Conservation (phyloP, 2,888 invertebrate genomes). For the Chromoteleia sp. region DNA sequence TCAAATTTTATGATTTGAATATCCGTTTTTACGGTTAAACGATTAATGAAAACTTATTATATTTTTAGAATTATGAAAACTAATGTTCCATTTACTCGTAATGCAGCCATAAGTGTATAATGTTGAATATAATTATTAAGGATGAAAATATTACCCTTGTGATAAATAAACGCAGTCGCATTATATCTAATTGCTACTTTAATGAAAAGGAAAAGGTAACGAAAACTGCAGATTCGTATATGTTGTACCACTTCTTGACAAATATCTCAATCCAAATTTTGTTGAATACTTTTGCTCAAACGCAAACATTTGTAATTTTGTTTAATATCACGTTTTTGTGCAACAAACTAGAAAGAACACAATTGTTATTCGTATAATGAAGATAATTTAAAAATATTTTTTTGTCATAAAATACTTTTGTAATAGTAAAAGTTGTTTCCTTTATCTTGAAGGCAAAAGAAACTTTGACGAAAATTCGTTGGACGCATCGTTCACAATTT, state of each 20-base stretch:
- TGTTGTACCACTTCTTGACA: neutral
- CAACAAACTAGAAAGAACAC: neutral
- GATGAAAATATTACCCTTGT: too few species aligned
- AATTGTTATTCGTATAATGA: constrained; percentile 18
- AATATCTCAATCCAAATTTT: neutral
- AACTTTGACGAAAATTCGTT: constrained; percentile 41
- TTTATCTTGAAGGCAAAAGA: constrained; percentile 12
- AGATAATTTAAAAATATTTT: constrained; percentile 7
- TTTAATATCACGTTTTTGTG: neutral
- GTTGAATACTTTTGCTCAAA: neutral
- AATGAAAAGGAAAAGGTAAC: constrained; percentile 71
- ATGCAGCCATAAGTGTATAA: too few species aligned
- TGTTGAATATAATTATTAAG: too few species aligned
- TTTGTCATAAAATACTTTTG: constrained; percentile 26
- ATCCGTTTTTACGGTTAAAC: too few species aligned
- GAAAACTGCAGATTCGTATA: neutral
- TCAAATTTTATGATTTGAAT: too few species aligned
- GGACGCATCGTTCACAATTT: constrained; percentile 56
- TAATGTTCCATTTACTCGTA: too few species aligned
- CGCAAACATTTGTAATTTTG: neutral
- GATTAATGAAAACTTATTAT: too few species aligned
- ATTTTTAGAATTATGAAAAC: too few species aligned
- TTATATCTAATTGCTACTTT: constrained; percentile 68
- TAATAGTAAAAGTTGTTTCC: constrained; percentile 19
- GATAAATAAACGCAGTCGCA: neutral